Evolutionary conservation across 2,113 vertebrate genomes (phyloP), one percentile per base, ranked within the genome.

Genomic region (Mixornis gularis): DNA sequence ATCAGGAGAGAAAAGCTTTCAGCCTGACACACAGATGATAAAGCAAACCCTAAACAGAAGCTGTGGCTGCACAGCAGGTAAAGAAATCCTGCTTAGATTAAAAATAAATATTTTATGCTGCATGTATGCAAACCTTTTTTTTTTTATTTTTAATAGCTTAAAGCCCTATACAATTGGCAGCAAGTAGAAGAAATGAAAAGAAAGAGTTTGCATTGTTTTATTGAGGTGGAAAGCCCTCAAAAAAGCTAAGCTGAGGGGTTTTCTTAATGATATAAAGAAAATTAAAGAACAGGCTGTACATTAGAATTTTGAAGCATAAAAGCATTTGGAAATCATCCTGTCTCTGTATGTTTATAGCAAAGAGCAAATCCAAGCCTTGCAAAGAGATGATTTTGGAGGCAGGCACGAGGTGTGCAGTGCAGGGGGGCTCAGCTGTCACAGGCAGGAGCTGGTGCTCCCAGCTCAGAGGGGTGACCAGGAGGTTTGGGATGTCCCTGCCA

Each of bases 81-180:
- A 93, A 96, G 92, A 96, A 95, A 96, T 94, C 92, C 94, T 95
- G 84, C 92, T 91, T 94, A 95, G 95, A 96, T 96, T 96, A 94
- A 96, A 96, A 96, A 96, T 95, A 92, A 96, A 96, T 96, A 96
- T 94, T 96, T 94, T 91, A 96, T 96, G 91, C 76, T 94, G 92
- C 82, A 29, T 82, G 63, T 92, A 87, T 89, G 56, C 91, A 83
- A 70, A 89, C 73, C 38, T 44, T 73, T 63, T 91, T 63, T 63
- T 53, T 51, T 51, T 52, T 56, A 46, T 85, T 86, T 86, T 95
- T 53, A 85, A 51, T 71, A 70, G 76, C 94, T 93, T 85, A 48
- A 93, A 92, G 85, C 74, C 43, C 41, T 85, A 29, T 52, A 64
- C 87, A 87, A 52, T 73, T 86, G 80, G 62, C 71, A 92, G 62